Conservation (phyloP, 1,140 invertebrate genomes). For the Micrasema minimum region DNA sequence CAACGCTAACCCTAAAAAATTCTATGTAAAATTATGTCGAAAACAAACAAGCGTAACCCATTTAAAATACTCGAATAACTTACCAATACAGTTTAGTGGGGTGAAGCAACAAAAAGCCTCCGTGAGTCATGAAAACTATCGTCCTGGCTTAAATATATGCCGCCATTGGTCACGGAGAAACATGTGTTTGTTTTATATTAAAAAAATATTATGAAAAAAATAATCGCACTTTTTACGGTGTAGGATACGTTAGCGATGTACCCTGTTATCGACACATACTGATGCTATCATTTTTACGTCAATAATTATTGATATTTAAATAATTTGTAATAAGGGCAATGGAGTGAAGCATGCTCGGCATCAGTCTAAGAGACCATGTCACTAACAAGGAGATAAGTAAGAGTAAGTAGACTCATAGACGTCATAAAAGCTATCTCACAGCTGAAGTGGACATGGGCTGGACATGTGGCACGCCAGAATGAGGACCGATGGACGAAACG, state of each 20-base stretch:
- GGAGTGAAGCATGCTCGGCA: too few relatives aligned
- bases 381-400: too few relatives aligned
- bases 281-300: too few relatives aligned
- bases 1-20: background rate
- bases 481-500: too few relatives aligned
- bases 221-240: slow-evolving; percentile 26
- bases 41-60: slow-evolving; percentile 16
- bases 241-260: background rate
- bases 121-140: slow-evolving; percentile 22
- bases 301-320: too few relatives aligned
- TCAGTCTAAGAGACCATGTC: too few relatives aligned
- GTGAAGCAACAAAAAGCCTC: background rate
- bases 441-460: too few relatives aligned
- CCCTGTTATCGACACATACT: background rate
- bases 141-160: background rate
- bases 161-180: slow-evolving; percentile 36
- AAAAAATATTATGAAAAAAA: slow-evolving; percentile 13
- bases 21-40: slow-evolving; percentile 14
- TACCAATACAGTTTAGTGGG: background rate
- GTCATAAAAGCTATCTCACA: too few relatives aligned
- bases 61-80: slow-evolving; percentile 31
- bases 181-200: slow-evolving; percentile 47
- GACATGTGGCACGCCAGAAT: too few relatives aligned
- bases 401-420: too few relatives aligned
- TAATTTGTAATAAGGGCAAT: too few relatives aligned